Base-by-base conservation (phyloP, 2,113 vertebrate genomes). In the Grammatotria lemairii region DNA sequence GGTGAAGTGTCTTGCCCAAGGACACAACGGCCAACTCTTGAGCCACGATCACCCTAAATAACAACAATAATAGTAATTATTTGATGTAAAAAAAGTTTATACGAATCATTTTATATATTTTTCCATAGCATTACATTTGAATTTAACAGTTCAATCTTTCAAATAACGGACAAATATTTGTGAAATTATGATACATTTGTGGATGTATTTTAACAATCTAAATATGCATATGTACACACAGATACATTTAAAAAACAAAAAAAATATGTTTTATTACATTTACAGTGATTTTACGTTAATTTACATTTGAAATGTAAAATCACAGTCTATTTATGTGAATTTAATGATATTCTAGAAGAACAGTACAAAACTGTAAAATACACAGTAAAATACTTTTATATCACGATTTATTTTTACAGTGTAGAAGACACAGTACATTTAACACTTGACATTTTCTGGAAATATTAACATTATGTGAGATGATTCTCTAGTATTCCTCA, bases 401-500 rank as follows among this genome's bases (percentile, higher is more conserved):
- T 58, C 26, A 28, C 8, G 1, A 58, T 58, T 58, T 31, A 6
- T 28, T 31, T 58, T 58, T 58, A 58, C 26, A 58, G 55, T 58
- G 26, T 58, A 35, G 60, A 35, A 35, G 17, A 63, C 28, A 63
- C 17, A 7, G 31, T n/a, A 65, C 60, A 80, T 73, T 80, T 89
- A 89, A 82, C 85, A 82, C 82, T 21, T 92, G 65, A 85, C 60
- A 82, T 89, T 45, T 89, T 91, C 38, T 80, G 21, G 19, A 87
- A 84, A 92, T 83, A 70, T 88, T 26, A 60, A 86, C 84, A 88
- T 89, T 68, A 89, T 73, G 19, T 63, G 87, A 90, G 87, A 89
- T 92, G 88, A 93, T 93, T 26, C 73, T 38, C 11, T 9, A 31
- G 55, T 53, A 45, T 75, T 73, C 86, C 68, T 51, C 79, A 40